Percentiles rank a stretch among this genome's conserved stretches.
phyloP scores from a whole-genome alignment of 1,140 invertebrate genomes.

The Philaenus spumarius region DNA sequence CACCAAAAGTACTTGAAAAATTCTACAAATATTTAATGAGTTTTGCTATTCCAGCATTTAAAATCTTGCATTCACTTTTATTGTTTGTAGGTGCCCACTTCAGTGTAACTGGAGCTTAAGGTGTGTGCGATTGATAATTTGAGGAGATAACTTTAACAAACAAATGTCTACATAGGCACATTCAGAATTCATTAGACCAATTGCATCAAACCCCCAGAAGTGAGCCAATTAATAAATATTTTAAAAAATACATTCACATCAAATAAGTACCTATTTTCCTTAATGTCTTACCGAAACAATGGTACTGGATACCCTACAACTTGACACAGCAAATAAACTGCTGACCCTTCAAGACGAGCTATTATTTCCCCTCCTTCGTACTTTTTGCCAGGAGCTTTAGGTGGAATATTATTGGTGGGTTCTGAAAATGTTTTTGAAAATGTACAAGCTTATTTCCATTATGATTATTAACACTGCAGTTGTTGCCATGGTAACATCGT shows the following conservation, averaged over 20 bases:
- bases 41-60: too few relatives aligned
- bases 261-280: not conserved
- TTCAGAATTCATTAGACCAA: too few relatives aligned
- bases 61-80: too few relatives aligned
- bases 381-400: slow-evolving; percentile 41
- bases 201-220: too few relatives aligned
- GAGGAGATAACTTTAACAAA: not conserved
- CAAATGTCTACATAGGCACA: not conserved
- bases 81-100: too few relatives aligned
- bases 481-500: too few relatives aligned
- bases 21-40: too few relatives aligned
- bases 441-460: too few relatives aligned
- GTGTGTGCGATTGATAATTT: not conserved
- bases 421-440: slow-evolving; percentile 34
- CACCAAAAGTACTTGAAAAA: too few relatives aligned
- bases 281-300: slow-evolving; percentile 53
- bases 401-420: slow-evolving; percentile 46
- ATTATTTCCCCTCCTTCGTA: slow-evolving; percentile 28
- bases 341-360: not conserved
- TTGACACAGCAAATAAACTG: slow-evolving; percentile 51
- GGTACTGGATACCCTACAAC: slow-evolving; percentile 70
- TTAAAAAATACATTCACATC: slow-evolving; percentile 21
- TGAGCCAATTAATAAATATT: too few relatives aligned
- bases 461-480: too few relatives aligned
- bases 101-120: too few relatives aligned